Evolutionary conservation across 1,140 invertebrate genomes (phyloP).

Genomic region (Probaryconus sp.): DNA sequence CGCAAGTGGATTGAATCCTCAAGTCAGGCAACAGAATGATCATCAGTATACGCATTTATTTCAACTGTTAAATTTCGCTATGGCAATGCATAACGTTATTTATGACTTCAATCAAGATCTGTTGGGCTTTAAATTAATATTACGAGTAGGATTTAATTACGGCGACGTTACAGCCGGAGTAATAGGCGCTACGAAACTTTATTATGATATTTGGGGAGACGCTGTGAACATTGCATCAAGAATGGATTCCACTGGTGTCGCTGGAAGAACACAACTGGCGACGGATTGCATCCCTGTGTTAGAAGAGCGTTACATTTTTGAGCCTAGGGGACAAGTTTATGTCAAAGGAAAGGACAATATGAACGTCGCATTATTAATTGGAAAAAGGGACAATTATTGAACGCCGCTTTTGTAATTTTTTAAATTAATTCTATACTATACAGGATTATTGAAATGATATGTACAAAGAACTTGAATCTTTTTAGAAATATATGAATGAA

Average conservation of each 20-base stretch:
- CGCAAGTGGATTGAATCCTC: constrained; percentile 93
- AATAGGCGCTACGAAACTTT: constrained; percentile 96
- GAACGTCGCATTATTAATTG: constrained; percentile 88
- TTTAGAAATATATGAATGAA: no score
- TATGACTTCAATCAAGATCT: constrained; percentile 93
- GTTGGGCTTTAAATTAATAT: constrained; percentile 92
- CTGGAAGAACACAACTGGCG: constrained; percentile 91
- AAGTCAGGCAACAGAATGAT: constrained; percentile 80
- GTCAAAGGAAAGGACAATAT: constrained; percentile 98
- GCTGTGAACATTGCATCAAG: constrained; percentile 97
- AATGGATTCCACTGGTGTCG: constrained; percentile 95
- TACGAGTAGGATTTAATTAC: constrained; percentile 90
- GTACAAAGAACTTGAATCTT: no score
- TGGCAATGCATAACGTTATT: constrained; percentile 91
- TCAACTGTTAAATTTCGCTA: constrained; percentile 91
- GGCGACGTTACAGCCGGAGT: constrained; percentile 97
- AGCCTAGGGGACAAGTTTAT: constrained; percentile 90
- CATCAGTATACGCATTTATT: constrained; percentile 88
- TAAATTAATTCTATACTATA: no score
- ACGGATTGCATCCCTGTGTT: constrained; percentile 85
- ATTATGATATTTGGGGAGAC: constrained; percentile 99
- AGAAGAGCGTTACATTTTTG: constrained; percentile 84
- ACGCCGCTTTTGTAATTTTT: no score
- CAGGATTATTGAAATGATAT: no score
- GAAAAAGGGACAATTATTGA: constrained; percentile 74